Base-by-base conservation (phyloP, 2,888 invertebrate genomes). In the Cephus sareptanus region DNA sequence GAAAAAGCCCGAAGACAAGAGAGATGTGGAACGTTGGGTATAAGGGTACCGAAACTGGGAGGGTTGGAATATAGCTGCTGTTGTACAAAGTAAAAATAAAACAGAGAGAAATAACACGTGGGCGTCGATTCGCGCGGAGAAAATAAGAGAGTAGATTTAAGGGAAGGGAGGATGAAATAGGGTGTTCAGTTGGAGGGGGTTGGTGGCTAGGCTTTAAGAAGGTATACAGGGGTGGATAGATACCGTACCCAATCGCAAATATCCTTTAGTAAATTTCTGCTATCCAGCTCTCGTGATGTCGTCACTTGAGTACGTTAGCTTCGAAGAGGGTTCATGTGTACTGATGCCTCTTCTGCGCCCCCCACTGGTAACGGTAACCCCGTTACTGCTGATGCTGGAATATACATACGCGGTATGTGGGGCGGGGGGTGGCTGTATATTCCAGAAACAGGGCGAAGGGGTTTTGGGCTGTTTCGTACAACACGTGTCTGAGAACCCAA, bases 281-380 rank as follows among this genome's bases (percentile, higher is more conserved):
- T 77, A 76, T 40, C 30, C 71, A 3, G 71, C 30, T 12, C 71
- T 71, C 76, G 56, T 35, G 73, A 69, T 68, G 80, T 80, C 76
- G 79, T 79, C 77, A 81, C 81, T 81, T 77, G 79, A 80, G 80
- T 80, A 80, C 80, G 80, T 80, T 80, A 80, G 75, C 79, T 37
- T 78, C 81, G 74, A 79, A 79, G 80, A 34, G 75, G 31, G 71
- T 30, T 15, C 13, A 0, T 71, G 31, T 33, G 31, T 13, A 31
- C 33, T 6, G 31, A 71, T 71, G 23, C 71, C 23, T 23, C 56
- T 23, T 23, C 9, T 56, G 56, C 23, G 9, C 56, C 56, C 9
- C 23, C 23, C 23, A 56, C 23, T 56, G 56, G 23, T 23, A 23
- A 56, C 23, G 56, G 6, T 56, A 56, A 23, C 56, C 9, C 56